A percentile compares a stretch with the other conserved stretches of the same genome.
These are phyloP conservation scores for Sylvicola fuscatus DNA, from an alignment of 2,888 invertebrate species.

Conservation along the genomic window DNA sequence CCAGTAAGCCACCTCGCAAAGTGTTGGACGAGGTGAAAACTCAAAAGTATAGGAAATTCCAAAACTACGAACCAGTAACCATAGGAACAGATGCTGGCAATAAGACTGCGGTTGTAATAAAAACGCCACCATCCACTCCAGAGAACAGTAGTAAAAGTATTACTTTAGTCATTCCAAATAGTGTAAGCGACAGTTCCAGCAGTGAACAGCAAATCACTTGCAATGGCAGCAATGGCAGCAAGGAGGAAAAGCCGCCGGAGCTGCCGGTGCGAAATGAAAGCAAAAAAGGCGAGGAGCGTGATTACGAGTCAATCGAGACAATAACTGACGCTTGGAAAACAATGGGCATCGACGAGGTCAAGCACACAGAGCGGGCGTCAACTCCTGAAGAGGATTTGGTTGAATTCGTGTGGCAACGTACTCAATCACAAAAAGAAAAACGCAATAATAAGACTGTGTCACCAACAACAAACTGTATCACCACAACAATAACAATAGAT, in stretches of 20 bases:
- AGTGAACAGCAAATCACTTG: not conserved
- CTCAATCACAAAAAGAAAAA: slow-evolving; percentile 23
- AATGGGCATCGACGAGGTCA: slow-evolving; percentile 49
- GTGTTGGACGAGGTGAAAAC: slow-evolving; percentile 1
- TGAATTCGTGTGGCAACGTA: slow-evolving; percentile 25
- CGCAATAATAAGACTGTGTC: slow-evolving; percentile 13
- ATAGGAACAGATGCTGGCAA: slow-evolving; percentile 9
- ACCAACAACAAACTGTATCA: slow-evolving; percentile 1
- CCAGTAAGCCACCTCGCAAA: slow-evolving; percentile 24
- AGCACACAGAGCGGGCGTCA: slow-evolving; percentile 39
- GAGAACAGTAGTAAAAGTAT: not conserved
- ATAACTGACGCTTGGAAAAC: slow-evolving; percentile 67
- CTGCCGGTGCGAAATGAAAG: slow-evolving; percentile 18
- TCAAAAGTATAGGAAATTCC: slow-evolving; percentile 21
- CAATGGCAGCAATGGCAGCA: slow-evolving; percentile 3
- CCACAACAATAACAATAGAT: slow-evolving; percentile 5
- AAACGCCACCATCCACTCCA: slow-evolving; percentile 3
- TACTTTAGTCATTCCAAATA: slow-evolving; percentile 1
- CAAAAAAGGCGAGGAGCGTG: slow-evolving; percentile 13
- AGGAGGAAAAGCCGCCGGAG: slow-evolving; percentile 13
- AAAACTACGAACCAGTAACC: slow-evolving; percentile 23
- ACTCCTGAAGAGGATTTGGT: slow-evolving; percentile 20
- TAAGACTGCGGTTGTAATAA: slow-evolving; percentile 1
- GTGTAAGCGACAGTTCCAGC: not conserved
- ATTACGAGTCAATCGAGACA: slow-evolving; percentile 56